These are phyloP conservation scores for Xiphophorus birchmanni DNA, from an alignment of 2,797 vertebrate species.

Conservation along the genomic window DNA sequence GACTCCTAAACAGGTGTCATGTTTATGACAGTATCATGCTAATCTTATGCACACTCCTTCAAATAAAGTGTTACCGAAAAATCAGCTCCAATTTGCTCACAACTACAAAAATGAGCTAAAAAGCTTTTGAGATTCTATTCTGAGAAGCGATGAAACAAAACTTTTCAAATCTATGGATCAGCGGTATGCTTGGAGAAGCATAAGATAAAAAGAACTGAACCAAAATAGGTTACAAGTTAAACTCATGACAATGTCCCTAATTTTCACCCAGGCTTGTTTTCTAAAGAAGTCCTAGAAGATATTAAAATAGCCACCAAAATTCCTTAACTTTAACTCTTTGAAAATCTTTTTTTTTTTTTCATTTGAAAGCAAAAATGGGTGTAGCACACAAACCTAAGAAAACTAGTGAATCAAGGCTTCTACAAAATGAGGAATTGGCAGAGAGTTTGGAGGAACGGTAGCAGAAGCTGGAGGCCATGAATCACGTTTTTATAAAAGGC, in stretches of 20 bases:
- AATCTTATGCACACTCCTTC: no score
- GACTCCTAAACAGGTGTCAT: no score
- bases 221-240: background rate
- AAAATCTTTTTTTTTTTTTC: background rate
- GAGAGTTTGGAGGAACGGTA: background rate
- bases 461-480: background rate
- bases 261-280: background rate
- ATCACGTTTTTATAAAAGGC: background rate
- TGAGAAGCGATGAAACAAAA: background rate
- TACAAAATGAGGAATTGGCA: background rate
- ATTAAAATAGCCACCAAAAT: no score
- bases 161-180: background rate
- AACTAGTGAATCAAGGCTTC: background rate
- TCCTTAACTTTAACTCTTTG: background rate
- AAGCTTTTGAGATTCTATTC: background rate
- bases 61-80: background rate
- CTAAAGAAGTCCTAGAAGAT: no score
- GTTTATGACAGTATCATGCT: no score
- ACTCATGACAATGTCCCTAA: background rate
- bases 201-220: background rate
- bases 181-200: background rate
- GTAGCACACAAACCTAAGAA: background rate
- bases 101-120: background rate
- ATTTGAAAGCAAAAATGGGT: background rate
- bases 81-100: background rate